These are phyloP conservation scores for Urocolius indicus DNA, from an alignment of 2,113 vertebrate species.

Conservation along the genomic window DNA sequence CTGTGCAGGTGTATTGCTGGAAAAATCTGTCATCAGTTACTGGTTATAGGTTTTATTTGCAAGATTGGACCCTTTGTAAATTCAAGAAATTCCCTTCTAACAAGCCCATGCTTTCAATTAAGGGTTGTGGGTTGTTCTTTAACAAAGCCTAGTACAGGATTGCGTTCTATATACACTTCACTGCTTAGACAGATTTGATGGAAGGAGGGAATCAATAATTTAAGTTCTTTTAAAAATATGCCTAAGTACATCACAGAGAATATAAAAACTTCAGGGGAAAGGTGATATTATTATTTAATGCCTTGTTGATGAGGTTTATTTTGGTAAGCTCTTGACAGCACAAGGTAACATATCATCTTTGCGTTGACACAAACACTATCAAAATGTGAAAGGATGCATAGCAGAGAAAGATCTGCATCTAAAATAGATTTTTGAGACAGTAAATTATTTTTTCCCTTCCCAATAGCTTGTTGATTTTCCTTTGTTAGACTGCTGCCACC, in stretches of 20 bases:
- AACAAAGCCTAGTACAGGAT: slow-evolving; percentile 1
- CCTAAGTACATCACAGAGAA: slow-evolving; percentile 66
- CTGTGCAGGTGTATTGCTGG: fast-evolving
- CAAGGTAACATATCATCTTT: slow-evolving; percentile 62
- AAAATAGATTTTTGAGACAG: slow-evolving; percentile 44
- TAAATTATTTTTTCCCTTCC: neutral
- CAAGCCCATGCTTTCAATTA: neutral
- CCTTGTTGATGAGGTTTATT: slow-evolving; percentile 69
- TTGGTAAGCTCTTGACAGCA: slow-evolving; percentile 67
- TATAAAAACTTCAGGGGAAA: slow-evolving; percentile 65
- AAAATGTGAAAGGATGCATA: slow-evolving; percentile 45
- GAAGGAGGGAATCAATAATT: slow-evolving; percentile 66
- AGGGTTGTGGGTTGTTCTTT: neutral
- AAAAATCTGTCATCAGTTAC: neutral
- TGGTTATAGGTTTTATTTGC: neutral
- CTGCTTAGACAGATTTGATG: slow-evolving; percentile 59
- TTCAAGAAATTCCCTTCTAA: neutral
- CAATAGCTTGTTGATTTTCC: neutral
- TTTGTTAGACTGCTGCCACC: slow-evolving; percentile 45
- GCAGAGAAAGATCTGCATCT: slow-evolving; percentile 28
- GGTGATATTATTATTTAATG: slow-evolving; percentile 73
- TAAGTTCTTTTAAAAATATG: slow-evolving; percentile 67
- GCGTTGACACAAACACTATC: slow-evolving; percentile 51
- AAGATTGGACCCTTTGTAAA: neutral
- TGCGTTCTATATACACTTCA: slow-evolving; percentile 26